Conservation (phyloP, 2,888 invertebrate species). For the Agrenia bidenticulata region DNA sequence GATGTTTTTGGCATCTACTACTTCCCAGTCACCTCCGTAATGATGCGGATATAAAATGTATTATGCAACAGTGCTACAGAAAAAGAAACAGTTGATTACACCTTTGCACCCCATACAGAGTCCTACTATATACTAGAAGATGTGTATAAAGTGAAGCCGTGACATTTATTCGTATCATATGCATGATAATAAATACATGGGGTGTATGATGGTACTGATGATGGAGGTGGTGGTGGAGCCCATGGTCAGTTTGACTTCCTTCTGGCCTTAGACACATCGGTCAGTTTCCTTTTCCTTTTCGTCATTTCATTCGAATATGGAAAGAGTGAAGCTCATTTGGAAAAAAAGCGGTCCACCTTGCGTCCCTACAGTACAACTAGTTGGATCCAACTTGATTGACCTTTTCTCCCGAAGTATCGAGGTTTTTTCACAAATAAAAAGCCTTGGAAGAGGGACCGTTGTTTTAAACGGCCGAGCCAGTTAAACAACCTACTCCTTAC, state of each 20-base stretch:
- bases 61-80: slow-evolving; percentile 4
- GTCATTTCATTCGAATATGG: slow-evolving; percentile 15
- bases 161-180: slow-evolving; percentile 35
- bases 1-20: slow-evolving; percentile 36
- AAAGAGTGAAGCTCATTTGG: slow-evolving; percentile 8
- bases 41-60: slow-evolving; percentile 40
- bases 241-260: slow-evolving; percentile 49
- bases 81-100: background rate
- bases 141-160: slow-evolving; percentile 26
- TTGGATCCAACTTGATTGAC: slow-evolving; percentile 28
- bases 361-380: slow-evolving; percentile 29
- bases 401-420: slow-evolving; percentile 47
- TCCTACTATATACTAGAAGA: slow-evolving; percentile 3
- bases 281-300: slow-evolving; percentile 48
- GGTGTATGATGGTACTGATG: background rate
- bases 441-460: slow-evolving; percentile 35
- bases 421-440: slow-evolving; percentile 35
- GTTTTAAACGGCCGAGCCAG: background rate
- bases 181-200: slow-evolving; percentile 3
- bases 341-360: slow-evolving; percentile 51
- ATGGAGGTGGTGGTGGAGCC: slow-evolving; percentile 32
- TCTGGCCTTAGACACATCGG: slow-evolving; percentile 47
- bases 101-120: slow-evolving; percentile 12
- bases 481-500: background rate
- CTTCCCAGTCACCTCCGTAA: slow-evolving; percentile 44